These are phyloP conservation scores for Escarpia spicata DNA, from an alignment of 2,888 invertebrate genomes.

Conservation along the genomic window DNA sequence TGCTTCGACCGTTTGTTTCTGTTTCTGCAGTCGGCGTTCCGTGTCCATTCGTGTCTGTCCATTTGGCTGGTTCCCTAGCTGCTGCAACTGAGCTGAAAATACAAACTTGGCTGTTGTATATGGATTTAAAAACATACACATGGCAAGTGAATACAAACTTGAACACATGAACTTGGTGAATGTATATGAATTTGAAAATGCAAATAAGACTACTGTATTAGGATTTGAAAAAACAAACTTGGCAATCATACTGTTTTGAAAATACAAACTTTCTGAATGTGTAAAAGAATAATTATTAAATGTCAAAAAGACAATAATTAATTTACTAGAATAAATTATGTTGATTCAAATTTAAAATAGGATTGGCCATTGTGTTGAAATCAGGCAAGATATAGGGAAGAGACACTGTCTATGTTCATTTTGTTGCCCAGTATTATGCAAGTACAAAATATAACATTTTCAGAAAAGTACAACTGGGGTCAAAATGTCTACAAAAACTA, in stretches of 20 bases:
- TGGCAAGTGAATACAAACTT: neutral
- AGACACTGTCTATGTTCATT: too few relatives aligned
- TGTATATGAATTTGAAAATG: neutral
- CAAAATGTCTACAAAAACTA: too few relatives aligned
- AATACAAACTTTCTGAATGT: neutral
- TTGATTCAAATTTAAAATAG: too few relatives aligned
- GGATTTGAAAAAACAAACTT: neutral
- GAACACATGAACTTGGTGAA: neutral
- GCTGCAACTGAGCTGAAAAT: constrained; percentile 42
- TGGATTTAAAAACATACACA: neutral
- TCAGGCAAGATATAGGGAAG: too few relatives aligned
- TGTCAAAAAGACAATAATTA: too few relatives aligned
- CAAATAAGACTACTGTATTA: neutral
- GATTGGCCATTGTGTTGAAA: too few relatives aligned
- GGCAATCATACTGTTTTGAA: neutral
- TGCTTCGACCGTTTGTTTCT: constrained; percentile 78
- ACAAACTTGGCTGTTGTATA: neutral
- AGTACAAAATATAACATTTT: too few relatives aligned
- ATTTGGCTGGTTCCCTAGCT: constrained; percentile 39
- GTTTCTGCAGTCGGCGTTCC: constrained; percentile 71
- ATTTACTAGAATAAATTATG: too few relatives aligned
- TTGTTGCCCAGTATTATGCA: too few relatives aligned
- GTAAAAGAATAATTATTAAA: too few relatives aligned
- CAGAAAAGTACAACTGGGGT: too few relatives aligned
- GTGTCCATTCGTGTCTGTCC: constrained; percentile 68